phyloP scores from a whole-genome alignment of 2,113 vertebrate genomes.

The Caracal caracal region DNA sequence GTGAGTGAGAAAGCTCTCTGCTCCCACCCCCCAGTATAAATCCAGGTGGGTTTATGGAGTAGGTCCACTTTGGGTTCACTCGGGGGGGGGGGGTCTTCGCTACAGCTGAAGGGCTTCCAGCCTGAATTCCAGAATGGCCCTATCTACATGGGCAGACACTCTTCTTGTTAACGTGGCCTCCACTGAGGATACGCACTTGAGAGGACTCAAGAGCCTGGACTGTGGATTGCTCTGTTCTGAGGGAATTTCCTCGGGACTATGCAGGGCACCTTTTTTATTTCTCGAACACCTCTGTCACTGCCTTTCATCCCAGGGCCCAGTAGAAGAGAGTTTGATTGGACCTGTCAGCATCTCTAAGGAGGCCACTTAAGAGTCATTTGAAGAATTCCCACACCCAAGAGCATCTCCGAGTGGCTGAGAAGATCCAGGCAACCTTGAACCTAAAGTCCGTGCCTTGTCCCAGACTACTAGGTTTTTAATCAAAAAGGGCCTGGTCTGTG shows the following conservation, averaged over 20 bases:
- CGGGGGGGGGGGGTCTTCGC: not conserved
- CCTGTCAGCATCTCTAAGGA: slow-evolving; percentile 68
- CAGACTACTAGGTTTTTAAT: not conserved
- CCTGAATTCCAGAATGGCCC: not conserved
- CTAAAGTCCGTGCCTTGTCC: not conserved
- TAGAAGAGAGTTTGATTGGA: slow-evolving; percentile 65
- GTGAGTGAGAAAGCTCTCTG: not conserved
- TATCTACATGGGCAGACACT: not conserved
- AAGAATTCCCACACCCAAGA: slow-evolving; percentile 56
- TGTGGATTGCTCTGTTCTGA: not conserved
- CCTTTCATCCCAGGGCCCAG: slow-evolving; percentile 61
- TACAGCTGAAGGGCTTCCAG: not conserved
- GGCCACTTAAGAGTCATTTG: slow-evolving; percentile 70
- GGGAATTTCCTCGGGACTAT: not conserved
- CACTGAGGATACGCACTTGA: not conserved
- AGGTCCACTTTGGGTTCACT: not conserved
- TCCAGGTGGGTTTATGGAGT: not conserved
- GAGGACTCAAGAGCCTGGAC: not conserved
- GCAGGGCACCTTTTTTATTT: slow-evolving; percentile 43
- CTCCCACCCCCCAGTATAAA: not conserved
- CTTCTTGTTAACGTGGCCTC: not conserved
- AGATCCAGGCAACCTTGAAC: not conserved
- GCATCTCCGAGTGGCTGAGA: slow-evolving; percentile 24
- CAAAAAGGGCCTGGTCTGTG: slow-evolving; percentile 37
- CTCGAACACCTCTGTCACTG: slow-evolving; percentile 55